Percentiles rank a stretch among this genome's conserved stretches.
phyloP scores from a whole-genome alignment of 2,113 vertebrate species.

The Gambusia affinis region DNA sequence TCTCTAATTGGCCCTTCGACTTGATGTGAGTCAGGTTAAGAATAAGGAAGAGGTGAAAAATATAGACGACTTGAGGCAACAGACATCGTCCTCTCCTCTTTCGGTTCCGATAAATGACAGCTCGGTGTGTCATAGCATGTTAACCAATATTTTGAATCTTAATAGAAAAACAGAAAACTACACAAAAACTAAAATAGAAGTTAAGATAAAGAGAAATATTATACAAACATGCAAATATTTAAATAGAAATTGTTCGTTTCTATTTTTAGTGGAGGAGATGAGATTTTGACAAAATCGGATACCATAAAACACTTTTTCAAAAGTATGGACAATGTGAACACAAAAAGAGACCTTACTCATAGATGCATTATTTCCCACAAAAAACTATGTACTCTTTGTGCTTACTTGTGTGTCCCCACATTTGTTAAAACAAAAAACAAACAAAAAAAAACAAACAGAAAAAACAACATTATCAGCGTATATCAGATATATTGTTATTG shows the following conservation, averaged over 20 bases:
- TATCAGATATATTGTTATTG: conserved; percentile 46
- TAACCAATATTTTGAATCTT: conserved; percentile 23
- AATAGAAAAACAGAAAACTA: neutral
- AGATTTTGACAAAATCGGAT: neutral
- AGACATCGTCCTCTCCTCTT: conserved; percentile 29
- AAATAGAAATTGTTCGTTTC: neutral
- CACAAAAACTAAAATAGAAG: neutral
- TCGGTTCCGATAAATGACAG: conserved; percentile 54
- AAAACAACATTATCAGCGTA: conserved; percentile 28
- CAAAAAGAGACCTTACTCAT: too few species aligned
- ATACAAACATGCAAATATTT: neutral
- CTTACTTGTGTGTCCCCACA: neutral
- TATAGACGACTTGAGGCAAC: conserved; percentile 33
- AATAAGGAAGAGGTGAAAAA: conserved; percentile 73
- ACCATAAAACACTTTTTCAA: neutral
- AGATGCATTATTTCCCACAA: neutral
- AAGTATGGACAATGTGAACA: too few species aligned
- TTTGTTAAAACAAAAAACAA: neutral
- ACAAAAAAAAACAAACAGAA: neutral
- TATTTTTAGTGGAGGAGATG: neutral
- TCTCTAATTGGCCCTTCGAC: conserved; percentile 45
- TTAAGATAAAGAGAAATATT: neutral
- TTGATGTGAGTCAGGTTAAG: conserved; percentile 67
- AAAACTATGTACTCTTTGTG: conserved; percentile 11
- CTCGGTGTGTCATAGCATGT: conserved; percentile 38